Evolutionary conservation across 1,140 invertebrate species (phyloP).

Genomic region (Copidosoma floridanum): DNA sequence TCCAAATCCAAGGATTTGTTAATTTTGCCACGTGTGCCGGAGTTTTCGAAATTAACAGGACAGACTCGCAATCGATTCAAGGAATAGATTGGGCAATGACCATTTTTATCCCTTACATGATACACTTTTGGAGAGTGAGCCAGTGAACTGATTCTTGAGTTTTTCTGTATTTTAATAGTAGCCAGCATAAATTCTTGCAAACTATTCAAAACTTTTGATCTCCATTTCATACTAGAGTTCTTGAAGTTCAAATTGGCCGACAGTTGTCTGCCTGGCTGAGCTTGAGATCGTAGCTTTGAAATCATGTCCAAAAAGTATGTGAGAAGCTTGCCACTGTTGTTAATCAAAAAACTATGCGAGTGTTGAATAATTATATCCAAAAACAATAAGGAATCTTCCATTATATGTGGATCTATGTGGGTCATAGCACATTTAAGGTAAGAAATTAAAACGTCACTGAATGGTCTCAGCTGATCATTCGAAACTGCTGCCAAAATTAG

Average conservation of each 20-base stretch:
- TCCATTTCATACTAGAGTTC: conserved; percentile 71
- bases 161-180: conserved; percentile 40
- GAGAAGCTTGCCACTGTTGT: conserved; percentile 68
- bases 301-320: conserved; percentile 79
- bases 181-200: conserved; percentile 63
- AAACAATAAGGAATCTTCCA: conserved; percentile 77
- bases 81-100: conserved; percentile 34
- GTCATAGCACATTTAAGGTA: conserved; percentile 85
- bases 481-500: conserved; percentile 61
- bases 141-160: neutral
- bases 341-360: conserved; percentile 62
- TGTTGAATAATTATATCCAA: conserved; percentile 70
- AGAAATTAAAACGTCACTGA: conserved; percentile 71
- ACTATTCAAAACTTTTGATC: conserved; percentile 69
- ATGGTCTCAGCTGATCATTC: conserved; percentile 60
- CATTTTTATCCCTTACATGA: conserved; percentile 22
- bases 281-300: conserved; percentile 65
- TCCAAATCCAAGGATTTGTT: conserved; percentile 30
- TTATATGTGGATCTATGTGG: conserved; percentile 74
- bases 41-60: conserved; percentile 34
- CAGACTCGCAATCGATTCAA: conserved; percentile 28
- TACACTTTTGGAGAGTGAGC: conserved; percentile 13
- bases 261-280: conserved; percentile 62
- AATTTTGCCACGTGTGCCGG: neutral
- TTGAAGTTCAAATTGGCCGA: conserved; percentile 66